These are phyloP conservation scores for Aromia moschata DNA, from an alignment of 2,888 invertebrate genomes.

Conservation along the genomic window DNA sequence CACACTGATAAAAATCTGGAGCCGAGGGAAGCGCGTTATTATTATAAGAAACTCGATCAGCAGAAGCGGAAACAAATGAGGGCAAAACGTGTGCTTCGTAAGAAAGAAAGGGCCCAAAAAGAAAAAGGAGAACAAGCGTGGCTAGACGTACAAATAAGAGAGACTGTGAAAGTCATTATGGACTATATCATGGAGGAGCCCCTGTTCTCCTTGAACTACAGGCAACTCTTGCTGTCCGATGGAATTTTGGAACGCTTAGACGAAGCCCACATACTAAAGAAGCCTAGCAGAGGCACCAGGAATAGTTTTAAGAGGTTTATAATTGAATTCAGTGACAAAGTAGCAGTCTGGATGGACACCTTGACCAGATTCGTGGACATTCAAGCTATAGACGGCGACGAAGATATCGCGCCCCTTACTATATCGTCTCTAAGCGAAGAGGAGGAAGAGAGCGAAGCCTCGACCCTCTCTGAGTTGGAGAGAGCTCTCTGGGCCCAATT, in stretches of 20 bases:
- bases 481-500: background rate
- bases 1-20: conserved; percentile 54
- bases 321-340: conserved; percentile 51
- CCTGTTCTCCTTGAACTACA: conserved; percentile 50
- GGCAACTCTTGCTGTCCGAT: conserved; percentile 53
- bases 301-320: conserved; percentile 42
- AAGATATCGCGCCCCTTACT: conserved; percentile 46
- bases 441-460: conserved; percentile 24
- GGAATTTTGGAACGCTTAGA: conserved; percentile 47
- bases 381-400: conserved; percentile 52
- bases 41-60: conserved; percentile 53
- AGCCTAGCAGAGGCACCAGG: conserved; percentile 47
- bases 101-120: conserved; percentile 34
- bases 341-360: conserved; percentile 56
- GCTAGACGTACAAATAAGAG: conserved; percentile 40
- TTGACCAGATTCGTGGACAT: conserved; percentile 52
- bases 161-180: conserved; percentile 43
- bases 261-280: conserved; percentile 31
- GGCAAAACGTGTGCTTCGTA: conserved; percentile 34
- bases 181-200: conserved; percentile 51
- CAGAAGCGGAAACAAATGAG: conserved; percentile 41
- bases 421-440: conserved; percentile 42
- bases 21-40: conserved; percentile 52
- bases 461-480: background rate
- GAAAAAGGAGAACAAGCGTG: conserved; percentile 40